Percentiles rank a stretch among this genome's conserved stretches.
Evolutionary conservation across 2,797 vertebrate species (phyloP).

Genomic region (Sparidentex hasta): DNA sequence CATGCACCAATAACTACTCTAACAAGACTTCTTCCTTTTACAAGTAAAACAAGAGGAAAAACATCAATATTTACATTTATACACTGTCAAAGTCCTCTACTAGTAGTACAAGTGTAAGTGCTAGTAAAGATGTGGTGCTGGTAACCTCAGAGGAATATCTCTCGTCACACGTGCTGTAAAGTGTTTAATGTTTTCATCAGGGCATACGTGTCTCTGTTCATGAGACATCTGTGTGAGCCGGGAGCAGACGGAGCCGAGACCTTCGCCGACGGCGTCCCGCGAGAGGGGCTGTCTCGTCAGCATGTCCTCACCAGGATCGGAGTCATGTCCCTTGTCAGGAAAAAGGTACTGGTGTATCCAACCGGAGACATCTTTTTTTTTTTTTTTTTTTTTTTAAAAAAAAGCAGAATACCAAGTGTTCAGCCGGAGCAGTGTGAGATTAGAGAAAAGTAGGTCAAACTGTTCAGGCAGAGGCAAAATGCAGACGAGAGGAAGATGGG

Average conservation of each 20-base stretch:
- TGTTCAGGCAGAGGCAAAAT: conserved; percentile 28
- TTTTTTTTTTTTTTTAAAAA: too few relatives aligned
- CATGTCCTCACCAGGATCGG: conserved; percentile 98
- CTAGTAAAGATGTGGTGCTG: not conserved
- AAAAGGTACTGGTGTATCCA: conserved; percentile 89
- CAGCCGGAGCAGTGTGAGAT: conserved; percentile 39
- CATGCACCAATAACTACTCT: not conserved
- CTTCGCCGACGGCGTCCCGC: conserved; percentile 96
- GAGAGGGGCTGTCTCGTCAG: conserved; percentile 96
- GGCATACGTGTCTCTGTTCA: conserved; percentile 98
- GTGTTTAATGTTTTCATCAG: conserved; percentile 73
- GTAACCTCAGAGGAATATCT: conserved; percentile 9
- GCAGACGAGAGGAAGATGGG: not conserved
- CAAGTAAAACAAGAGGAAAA: not conserved
- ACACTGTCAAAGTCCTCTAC: not conserved
- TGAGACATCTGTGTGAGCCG: conserved; percentile 97
- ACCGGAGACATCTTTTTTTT: conserved; percentile 19
- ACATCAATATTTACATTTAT: not conserved
- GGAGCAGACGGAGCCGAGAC: conserved; percentile 97
- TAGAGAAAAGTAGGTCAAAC: conserved; percentile 62
- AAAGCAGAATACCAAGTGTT: conserved; percentile 16
- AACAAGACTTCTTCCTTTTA: not conserved
- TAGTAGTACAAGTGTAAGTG: not conserved
- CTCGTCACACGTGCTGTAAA: not conserved
- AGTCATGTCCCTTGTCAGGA: conserved; percentile 99